Conservation (phyloP, 1,140 invertebrate species). For the Coelopa frigida region DNA sequence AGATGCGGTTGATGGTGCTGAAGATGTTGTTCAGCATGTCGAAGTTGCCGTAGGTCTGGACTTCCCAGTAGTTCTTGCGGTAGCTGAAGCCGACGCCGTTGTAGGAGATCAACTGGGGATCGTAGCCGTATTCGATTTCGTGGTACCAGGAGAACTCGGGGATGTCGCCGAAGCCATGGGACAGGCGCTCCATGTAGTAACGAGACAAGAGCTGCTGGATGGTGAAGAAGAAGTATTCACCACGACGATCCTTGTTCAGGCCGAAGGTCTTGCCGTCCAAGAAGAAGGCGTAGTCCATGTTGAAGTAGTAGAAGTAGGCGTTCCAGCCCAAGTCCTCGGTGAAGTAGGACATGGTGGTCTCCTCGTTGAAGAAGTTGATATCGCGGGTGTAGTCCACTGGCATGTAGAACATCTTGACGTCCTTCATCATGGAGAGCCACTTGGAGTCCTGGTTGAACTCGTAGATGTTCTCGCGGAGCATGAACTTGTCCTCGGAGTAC, state of each 20-base stretch:
- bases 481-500: slow-evolving; percentile 31
- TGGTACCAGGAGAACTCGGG: slow-evolving; percentile 51
- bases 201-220: slow-evolving; percentile 54
- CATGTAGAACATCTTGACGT: slow-evolving; percentile 32
- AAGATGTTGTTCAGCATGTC: slow-evolving; percentile 48
- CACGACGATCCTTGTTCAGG: slow-evolving; percentile 48
- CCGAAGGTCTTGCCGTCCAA: slow-evolving; percentile 49
- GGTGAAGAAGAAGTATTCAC: slow-evolving; percentile 51
- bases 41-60: slow-evolving; percentile 56
- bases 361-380: slow-evolving; percentile 50
- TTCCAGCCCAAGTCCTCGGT: slow-evolving; percentile 64
- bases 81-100: slow-evolving; percentile 58
- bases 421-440: slow-evolving; percentile 30
- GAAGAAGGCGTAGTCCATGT: slow-evolving; percentile 60
- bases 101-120: slow-evolving; percentile 53
- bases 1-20: slow-evolving; percentile 53
- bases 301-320: slow-evolving; percentile 62
- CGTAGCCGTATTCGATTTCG: slow-evolving; percentile 52
- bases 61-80: slow-evolving; percentile 51
- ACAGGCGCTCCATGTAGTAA: slow-evolving; percentile 60
- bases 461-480: slow-evolving; percentile 33
- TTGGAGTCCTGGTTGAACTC: slow-evolving; percentile 29
- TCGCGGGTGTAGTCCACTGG: slow-evolving; percentile 47
- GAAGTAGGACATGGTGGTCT: slow-evolving; percentile 62
- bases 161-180: slow-evolving; percentile 54